These are phyloP conservation scores for Pachypanchax playfairii DNA, from an alignment of 2,113 vertebrate genomes.

Conservation along the genomic window DNA sequence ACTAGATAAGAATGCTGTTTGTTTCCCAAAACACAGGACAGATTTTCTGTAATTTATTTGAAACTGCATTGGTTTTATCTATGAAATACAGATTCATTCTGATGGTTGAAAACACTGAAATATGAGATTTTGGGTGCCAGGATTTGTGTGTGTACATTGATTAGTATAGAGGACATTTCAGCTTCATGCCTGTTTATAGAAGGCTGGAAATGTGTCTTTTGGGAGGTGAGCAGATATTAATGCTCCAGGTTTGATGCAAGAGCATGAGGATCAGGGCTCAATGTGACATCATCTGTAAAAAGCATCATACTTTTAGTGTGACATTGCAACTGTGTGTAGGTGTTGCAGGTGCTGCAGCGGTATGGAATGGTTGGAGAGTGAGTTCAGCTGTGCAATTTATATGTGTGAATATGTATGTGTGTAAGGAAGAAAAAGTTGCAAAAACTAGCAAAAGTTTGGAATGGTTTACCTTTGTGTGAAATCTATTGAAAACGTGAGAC, in stretches of 20 bases:
- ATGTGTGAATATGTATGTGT: not conserved
- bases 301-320: conserved; percentile 1
- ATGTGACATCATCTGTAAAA: conserved; percentile 2
- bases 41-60: too few relatives aligned
- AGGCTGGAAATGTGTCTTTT: not conserved
- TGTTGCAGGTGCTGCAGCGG: not conserved
- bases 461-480: too few relatives aligned
- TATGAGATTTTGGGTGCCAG: not conserved
- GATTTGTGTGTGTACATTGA: not conserved
- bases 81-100: not conserved
- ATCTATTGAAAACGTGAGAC: too few relatives aligned
- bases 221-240: conserved; percentile 9
- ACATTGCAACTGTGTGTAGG: conserved; percentile 4
- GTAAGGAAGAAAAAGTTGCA: too few relatives aligned
- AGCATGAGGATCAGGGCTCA: not conserved
- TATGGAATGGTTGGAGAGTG: not conserved
- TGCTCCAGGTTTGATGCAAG: not conserved
- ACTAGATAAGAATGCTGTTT: too few relatives aligned
- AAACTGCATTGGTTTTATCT: not conserved
- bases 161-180: not conserved
- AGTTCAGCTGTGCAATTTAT: not conserved
- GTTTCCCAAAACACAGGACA: too few relatives aligned
- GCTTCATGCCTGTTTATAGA: conserved; percentile 2
- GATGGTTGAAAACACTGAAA: not conserved
- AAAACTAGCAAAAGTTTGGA: too few relatives aligned